Evolutionary conservation across 2,888 invertebrate species (phyloP), one percentile per base, ranked within the genome.

Genomic region (Meandrusa payeni): DNA sequence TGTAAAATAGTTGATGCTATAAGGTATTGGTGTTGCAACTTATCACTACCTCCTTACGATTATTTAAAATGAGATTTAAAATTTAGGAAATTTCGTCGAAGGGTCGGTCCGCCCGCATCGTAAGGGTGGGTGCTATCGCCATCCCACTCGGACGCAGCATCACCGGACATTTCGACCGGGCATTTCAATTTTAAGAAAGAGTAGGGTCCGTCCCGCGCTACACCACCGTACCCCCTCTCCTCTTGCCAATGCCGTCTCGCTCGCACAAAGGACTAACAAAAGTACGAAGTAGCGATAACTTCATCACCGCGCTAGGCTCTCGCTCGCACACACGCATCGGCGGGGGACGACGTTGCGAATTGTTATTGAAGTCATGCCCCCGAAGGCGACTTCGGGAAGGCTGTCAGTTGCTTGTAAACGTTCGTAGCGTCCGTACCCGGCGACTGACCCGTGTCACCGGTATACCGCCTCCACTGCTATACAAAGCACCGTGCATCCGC

Each of bases 131-230:
- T 79, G 82, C 74, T 86, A 86, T 83, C 77, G 85, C 86, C 70
- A 56, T 87, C 86, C 85, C 64, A 78, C 86, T 87, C 86, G 86
- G 86, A 86, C 87, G 80, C 85, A 86, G 86, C 87, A 80, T 86
- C 86, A 80, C 88, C 83, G 88, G 88, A 87, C 88, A 88, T 85
- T 88, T 87, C 87, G 88, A 86, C 87, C 88, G 87, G 87, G 87
- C 88, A 87, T 88, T 88, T 88, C 87, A 88, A 88, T 88, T 88
- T 87, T 86, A 87, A 88, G 88, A 87, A 87, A 88, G 86, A 86
- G 87, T 82, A 85, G 85, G 82, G 85, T 80, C 80, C 76, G 68
- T 72, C 73, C 61, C 77, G 69, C 58, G 70, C 69, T 69, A 68
- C 78, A 66, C 76, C 55, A 69, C 63, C 52, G 71, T 51, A 54